Conservation (phyloP, 2,888 invertebrate species). For the Eumerus sabulonum region DNA sequence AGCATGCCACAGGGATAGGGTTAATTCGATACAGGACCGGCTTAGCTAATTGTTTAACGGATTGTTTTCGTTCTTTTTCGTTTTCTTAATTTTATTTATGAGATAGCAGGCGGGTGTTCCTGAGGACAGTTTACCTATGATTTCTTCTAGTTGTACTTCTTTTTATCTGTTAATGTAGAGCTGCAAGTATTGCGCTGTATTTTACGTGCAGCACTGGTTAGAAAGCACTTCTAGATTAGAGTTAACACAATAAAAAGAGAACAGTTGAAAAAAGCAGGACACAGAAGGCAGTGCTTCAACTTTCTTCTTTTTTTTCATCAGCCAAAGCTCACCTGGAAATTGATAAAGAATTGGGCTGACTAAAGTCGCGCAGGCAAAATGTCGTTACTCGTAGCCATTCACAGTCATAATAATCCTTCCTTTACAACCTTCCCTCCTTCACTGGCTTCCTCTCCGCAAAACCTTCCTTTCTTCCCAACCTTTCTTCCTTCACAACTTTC, state of each 20-base stretch:
- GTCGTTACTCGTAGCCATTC: too few relatives aligned
- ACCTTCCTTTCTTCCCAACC: too few relatives aligned
- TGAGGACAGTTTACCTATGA: slow-evolving; percentile 2
- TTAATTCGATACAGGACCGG: neutral
- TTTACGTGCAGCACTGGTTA: slow-evolving; percentile 15
- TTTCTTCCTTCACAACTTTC: too few relatives aligned
- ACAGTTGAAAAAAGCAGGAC: neutral
- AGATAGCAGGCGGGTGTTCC: slow-evolving; percentile 3
- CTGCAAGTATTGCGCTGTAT: slow-evolving; percentile 20
- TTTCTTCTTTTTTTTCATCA: too few relatives aligned
- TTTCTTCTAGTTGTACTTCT: too few relatives aligned
- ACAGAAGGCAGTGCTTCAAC: too few relatives aligned
- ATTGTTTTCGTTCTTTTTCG: slow-evolving; percentile 22
- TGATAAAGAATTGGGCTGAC: too few relatives aligned
- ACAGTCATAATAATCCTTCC: too few relatives aligned
- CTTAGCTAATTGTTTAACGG: slow-evolving; percentile 21
- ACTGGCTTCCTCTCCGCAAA: too few relatives aligned
- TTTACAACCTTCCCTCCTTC: too few relatives aligned
- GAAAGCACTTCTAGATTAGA: neutral
- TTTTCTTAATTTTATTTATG: slow-evolving; percentile 34
- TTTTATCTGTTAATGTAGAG: slow-evolving; percentile 5
- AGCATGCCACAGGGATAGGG: slow-evolving; percentile 46
- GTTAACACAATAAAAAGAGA: slow-evolving; percentile 6
- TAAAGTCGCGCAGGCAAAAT: too few relatives aligned
- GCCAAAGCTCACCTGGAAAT: too few relatives aligned